Conservation (phyloP, 2,113 vertebrate genomes). For the Brachyhypopomus gauderio region DNA sequence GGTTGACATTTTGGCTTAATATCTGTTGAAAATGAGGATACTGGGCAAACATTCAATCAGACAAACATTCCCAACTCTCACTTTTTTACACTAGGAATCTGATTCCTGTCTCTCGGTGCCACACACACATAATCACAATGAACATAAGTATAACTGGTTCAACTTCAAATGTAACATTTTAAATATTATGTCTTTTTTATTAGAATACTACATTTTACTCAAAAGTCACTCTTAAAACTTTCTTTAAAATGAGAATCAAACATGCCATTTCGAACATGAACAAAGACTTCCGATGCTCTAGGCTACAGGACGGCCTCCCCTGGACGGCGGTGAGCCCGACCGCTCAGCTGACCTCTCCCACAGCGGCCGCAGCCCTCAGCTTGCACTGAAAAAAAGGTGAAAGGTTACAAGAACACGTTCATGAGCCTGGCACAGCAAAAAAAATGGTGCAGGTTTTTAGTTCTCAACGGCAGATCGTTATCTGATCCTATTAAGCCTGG, state of each 20-base stretch:
- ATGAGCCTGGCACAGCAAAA: background rate
- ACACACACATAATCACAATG: background rate
- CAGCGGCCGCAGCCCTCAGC: too few relatives aligned
- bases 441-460: too few relatives aligned
- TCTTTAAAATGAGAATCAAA: slow-evolving; percentile 52
- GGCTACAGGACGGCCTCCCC: slow-evolving; percentile 35
- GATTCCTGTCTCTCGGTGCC: background rate
- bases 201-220: slow-evolving; percentile 59
- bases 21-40: too few relatives aligned
- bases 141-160: background rate
- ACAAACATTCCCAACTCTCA: too few relatives aligned
- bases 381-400: slow-evolving; percentile 44
- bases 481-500: too few relatives aligned
- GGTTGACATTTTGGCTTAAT: too few relatives aligned
- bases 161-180: slow-evolving; percentile 45
- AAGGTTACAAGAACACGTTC: too few relatives aligned
- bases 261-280: slow-evolving; percentile 59
- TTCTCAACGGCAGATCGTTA: too few relatives aligned
- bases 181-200: slow-evolving; percentile 64
- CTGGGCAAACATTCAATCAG: too few relatives aligned
- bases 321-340: background rate
- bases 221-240: slow-evolving; percentile 68
- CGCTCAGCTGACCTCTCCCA: too few relatives aligned
- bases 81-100: too few relatives aligned
- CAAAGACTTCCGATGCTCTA: slow-evolving; percentile 32